A percentile compares a stretch with the other conserved stretches of the same genome.
phyloP scores from a whole-genome alignment of 2,797 vertebrate genomes.

The Rhinichthys osculus region DNA sequence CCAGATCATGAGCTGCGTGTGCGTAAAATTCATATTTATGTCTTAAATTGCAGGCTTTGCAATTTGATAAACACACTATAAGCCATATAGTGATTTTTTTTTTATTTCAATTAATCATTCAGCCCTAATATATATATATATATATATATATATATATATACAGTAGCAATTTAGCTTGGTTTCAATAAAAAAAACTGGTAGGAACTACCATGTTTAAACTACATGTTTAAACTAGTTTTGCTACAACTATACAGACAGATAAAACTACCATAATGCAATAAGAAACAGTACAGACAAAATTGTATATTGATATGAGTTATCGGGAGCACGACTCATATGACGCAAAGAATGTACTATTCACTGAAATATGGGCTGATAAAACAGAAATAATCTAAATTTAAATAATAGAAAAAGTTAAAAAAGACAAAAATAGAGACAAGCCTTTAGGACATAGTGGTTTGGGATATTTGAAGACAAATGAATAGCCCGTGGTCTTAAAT shows the following conservation, averaged over 20 bases:
- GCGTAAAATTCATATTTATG: background rate
- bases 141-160: no score
- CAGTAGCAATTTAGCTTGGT: background rate
- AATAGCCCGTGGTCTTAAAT: constrained; percentile 27
- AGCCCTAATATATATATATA: no score
- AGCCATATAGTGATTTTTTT: background rate
- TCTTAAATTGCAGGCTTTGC: no score
- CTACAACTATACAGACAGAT: background rate
- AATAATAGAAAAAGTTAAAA: constrained; percentile 38
- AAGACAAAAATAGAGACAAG: constrained; percentile 31
- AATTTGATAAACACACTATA: background rate
- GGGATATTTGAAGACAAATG: constrained; percentile 11
- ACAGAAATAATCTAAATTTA: constrained; percentile 38
- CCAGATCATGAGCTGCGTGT: background rate
- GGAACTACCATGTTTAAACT: no score
- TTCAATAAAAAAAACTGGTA: background rate
- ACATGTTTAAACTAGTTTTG: background rate
- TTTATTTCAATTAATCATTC: no score
- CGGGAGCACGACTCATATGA: background rate
- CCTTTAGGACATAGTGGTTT: constrained; percentile 38
- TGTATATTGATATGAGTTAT: background rate
- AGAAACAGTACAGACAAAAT: background rate
- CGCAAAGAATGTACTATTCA: background rate
- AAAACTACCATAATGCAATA: background rate
- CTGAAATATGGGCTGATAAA: constrained; percentile 2